Evolutionary conservation across 1,140 invertebrate species (phyloP).

Genomic region (Drosophila dunni): DNA sequence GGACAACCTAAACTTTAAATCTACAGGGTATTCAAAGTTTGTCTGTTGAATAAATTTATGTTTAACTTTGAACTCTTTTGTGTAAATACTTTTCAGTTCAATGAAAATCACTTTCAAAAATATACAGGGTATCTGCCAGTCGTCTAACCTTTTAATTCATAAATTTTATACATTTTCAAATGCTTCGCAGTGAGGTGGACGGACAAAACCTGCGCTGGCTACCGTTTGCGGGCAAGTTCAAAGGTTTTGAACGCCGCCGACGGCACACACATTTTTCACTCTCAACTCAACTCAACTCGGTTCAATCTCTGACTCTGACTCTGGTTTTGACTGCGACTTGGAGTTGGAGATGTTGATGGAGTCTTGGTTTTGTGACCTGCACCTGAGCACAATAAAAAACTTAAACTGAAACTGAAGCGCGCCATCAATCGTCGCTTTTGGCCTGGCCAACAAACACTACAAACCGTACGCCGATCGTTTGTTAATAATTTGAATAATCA

Average conservation of each 20-base stretch:
- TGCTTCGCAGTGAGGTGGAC: conserved; percentile 52
- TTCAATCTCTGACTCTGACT: neutral
- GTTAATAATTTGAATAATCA: conserved; percentile 84
- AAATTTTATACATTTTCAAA: conserved; percentile 41
- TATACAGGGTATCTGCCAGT: conserved; percentile 21
- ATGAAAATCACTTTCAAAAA: neutral
- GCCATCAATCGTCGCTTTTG: conserved; percentile 66
- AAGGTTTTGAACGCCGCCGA: conserved; percentile 66
- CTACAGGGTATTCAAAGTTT: no score
- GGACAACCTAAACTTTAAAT: no score
- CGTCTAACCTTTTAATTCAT: neutral
- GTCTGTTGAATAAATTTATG: no score
- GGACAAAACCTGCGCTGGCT: conserved; percentile 50
- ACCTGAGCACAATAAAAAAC: conserved; percentile 31
- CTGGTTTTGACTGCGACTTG: neutral
- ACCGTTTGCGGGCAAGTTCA: conserved; percentile 78
- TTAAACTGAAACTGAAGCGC: conserved; percentile 61
- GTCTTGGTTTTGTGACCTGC: conserved; percentile 54
- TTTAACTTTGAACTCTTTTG: no score
- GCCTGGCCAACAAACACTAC: conserved; percentile 34
- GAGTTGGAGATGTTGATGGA: neutral
- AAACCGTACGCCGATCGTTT: conserved; percentile 66
- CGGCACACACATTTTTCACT: conserved; percentile 79
- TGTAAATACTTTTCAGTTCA: no score
- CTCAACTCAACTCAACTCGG: conserved; percentile 36